Percentiles rank a stretch among this genome's conserved stretches.
These are phyloP conservation scores for Eupeodes latifasciatus DNA, from an alignment of 2,888 invertebrate genomes.

Conservation along the genomic window DNA sequence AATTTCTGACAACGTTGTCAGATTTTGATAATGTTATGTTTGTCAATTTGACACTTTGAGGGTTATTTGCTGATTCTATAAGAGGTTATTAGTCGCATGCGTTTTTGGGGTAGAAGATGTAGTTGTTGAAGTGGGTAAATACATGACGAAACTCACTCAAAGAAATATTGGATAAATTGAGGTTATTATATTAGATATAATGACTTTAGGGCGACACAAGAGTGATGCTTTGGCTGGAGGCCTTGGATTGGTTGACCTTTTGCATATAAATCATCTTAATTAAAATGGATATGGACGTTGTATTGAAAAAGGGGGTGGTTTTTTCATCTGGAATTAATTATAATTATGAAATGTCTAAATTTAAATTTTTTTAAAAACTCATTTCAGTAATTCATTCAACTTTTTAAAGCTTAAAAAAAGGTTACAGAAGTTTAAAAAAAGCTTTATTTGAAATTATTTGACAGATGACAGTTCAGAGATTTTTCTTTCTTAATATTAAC, in stretches of 20 bases:
- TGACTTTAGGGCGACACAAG: neutral
- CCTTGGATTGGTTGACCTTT: neutral
- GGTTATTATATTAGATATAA: neutral
- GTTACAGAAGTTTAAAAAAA: no score
- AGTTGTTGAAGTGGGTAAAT: neutral
- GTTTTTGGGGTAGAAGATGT: no score
- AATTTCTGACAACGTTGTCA: constrained; percentile 23
- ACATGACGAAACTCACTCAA: neutral
- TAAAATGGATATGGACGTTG: neutral
- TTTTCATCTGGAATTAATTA: no score
- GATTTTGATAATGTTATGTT: constrained; percentile 20
- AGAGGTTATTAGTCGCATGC: constrained; percentile 1
- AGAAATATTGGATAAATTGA: neutral
- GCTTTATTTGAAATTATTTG: no score
- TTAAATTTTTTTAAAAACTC: no score
- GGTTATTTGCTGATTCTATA: neutral
- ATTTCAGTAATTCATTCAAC: neutral
- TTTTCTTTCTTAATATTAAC: neutral
- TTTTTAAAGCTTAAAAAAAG: neutral
- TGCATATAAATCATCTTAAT: neutral
- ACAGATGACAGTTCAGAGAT: neutral
- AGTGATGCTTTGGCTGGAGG: neutral
- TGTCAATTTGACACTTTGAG: constrained; percentile 25
- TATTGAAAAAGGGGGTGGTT: neutral
- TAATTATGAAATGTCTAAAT: no score